A percentile compares a stretch with the other conserved stretches of the same genome.
Conservation (phyloP, 2,888 invertebrate species). For the Adelognathus sp. region DNA sequence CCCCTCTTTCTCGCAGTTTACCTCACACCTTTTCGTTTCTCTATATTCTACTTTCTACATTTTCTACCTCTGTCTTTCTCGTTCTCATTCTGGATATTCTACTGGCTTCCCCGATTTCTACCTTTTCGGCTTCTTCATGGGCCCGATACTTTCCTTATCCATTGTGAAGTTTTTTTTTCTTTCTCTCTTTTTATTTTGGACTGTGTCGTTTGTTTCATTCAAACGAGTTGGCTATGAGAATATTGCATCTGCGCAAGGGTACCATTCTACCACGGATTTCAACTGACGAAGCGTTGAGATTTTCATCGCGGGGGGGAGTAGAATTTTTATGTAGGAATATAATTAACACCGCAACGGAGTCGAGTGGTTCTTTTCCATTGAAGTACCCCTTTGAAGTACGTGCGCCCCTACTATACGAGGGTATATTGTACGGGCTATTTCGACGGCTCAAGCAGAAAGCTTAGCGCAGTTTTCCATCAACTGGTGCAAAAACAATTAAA, state of each 20-base stretch:
- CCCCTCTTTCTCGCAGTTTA: conserved; percentile 15
- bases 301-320: no score
- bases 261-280: no score
- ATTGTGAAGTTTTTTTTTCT: background rate
- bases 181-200: conserved; percentile 1
- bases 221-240: no score
- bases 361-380: no score
- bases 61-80: conserved; percentile 11
- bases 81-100: conserved; percentile 3
- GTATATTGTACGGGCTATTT: background rate
- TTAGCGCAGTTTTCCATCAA: background rate
- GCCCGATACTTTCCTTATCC: background rate
- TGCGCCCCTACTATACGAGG: no score
- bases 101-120: conserved; percentile 16
- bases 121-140: conserved; percentile 23
- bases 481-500: conserved; percentile 34
- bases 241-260: no score
- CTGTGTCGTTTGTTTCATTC: no score
- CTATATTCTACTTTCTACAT: conserved; percentile 21
- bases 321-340: no score
- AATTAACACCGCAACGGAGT: no score
- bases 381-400: no score
- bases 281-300: no score
- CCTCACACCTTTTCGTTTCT: conserved; percentile 10
- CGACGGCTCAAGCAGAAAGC: background rate